Base-by-base conservation (phyloP, 2,797 vertebrate species). In the Monodelphis domestica region DNA sequence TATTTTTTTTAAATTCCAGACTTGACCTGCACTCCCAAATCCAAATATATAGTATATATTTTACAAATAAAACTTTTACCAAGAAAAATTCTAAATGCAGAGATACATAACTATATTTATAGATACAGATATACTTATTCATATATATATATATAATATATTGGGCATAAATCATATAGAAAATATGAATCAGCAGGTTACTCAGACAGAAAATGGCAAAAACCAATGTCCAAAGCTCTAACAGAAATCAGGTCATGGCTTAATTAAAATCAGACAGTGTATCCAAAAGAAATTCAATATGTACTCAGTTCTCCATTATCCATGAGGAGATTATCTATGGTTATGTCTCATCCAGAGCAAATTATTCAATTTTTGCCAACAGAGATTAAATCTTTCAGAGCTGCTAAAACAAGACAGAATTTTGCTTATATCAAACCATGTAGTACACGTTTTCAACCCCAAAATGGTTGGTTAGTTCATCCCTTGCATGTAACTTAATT, bases 41-140 rank as follows among this genome's bases (percentile, higher is more conserved):
- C 5, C 17, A 30, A 91, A 6, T 29, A 45, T 57, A 33, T 38
- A 4, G 26, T 59, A n/a, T 63, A n/a, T 38, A 30, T 57, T 59
- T 88, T 24, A 38, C 3, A 94, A 91, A 24, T 54, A 54, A 50
- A n/a, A 38, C 54, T 84, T 92, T 91, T 93, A 91, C 38, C 54
- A 88, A 50, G 63, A 52, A 78, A 92, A 91, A 56, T 53, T 33
- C 0, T 78, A 84, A 63, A 53, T 53, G 78, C 33, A 63, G 52
- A 53, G 11, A 6, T 54, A 50, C 4, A 24, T 57, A 17, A 38
- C n/a, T 84, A 28, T 54, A 6, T 12, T 7, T 45, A 56, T 84
- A 70, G 56, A 94, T 51, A 87, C 24, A 57, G 11, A 5, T 14
- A 38, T 2, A 38, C 7, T 17, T 4, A 59, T 4, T 0, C 12